Percentiles rank a stretch among this genome's conserved stretches.
phyloP scores from a whole-genome alignment of 30 jellyfish, hydroid and myxozoan genomes.

The Rhopilema esculentum region DNA sequence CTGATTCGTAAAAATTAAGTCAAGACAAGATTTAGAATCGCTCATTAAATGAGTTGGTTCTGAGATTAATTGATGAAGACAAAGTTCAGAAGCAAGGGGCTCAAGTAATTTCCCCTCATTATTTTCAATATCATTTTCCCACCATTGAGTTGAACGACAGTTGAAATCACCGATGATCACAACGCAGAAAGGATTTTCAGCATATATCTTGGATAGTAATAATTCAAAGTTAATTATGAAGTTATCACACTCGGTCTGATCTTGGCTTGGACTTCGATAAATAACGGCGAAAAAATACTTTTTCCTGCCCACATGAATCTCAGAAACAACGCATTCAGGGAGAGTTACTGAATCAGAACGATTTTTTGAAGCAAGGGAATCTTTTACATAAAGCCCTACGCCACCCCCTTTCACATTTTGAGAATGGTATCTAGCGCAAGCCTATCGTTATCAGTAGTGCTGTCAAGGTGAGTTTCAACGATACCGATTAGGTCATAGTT shows the following conservation, averaged over 20 bases:
- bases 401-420: conserved; percentile 55
- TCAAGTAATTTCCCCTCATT: conserved; percentile 43
- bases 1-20: conserved; percentile 34
- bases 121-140: conserved; percentile 55
- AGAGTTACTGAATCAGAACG: conserved; percentile 50
- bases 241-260: conserved; percentile 15
- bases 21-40: conserved; percentile 46
- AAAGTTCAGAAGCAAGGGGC: conserved; percentile 38
- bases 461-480: conserved; percentile 45
- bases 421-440: conserved; percentile 63
- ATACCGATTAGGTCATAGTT: conserved; percentile 58
- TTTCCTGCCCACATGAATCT: conserved; percentile 22
- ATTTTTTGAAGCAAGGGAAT: conserved; percentile 48
- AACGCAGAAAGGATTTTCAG: conserved; percentile 40
- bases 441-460: conserved; percentile 32
- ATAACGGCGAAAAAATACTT: conserved; percentile 21
- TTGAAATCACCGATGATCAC: conserved; percentile 25
- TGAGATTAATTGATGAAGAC: conserved; percentile 44
- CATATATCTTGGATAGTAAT: conserved; percentile 48
- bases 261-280: conserved; percentile 64
- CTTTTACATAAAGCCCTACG: conserved; percentile 61
- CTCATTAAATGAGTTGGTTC: conserved; percentile 22
- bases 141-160: conserved; percentile 54
- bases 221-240: conserved; percentile 33
- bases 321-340: conserved; percentile 51